Evolutionary conservation across 2,888 invertebrate genomes (phyloP).

Genomic region (Drosophila ustulata): DNA sequence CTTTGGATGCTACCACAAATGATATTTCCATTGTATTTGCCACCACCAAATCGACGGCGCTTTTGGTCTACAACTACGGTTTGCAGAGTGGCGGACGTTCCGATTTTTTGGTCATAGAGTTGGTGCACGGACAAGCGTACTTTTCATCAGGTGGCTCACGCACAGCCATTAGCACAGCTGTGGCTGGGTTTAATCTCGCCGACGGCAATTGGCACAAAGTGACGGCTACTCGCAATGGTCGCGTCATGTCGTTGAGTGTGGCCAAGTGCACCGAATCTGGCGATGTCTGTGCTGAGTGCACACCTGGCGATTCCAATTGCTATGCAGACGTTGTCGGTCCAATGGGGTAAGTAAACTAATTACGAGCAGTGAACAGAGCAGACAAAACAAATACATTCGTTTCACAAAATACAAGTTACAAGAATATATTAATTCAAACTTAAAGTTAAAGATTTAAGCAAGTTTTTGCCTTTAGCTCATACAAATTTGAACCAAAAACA

Average conservation of each 20-base stretch:
- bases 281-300: constrained; percentile 93
- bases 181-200: constrained; percentile 89
- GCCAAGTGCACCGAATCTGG: constrained; percentile 94
- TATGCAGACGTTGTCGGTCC: constrained; percentile 95
- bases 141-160: constrained; percentile 96
- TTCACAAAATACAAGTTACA: too few relatives aligned
- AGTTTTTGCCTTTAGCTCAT: too few relatives aligned
- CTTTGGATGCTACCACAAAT: constrained; percentile 94
- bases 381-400: neutral
- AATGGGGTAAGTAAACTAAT: constrained; percentile 89
- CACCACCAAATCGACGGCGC: constrained; percentile 93
- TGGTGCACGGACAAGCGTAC: constrained; percentile 92
- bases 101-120: constrained; percentile 96
- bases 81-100: constrained; percentile 94
- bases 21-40: constrained; percentile 96
- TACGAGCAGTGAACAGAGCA: neutral
- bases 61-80: constrained; percentile 96
- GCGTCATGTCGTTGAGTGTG: constrained; percentile 93
- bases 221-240: constrained; percentile 95
- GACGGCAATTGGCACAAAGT: constrained; percentile 97
- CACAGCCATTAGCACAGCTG: constrained; percentile 93
- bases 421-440: too few relatives aligned
- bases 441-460: too few relatives aligned
- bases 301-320: constrained; percentile 92
- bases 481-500: too few relatives aligned